Percentiles rank a stretch among this genome's conserved stretches.
These are phyloP conservation scores for Lordiphosa collinella DNA, from an alignment of 1,140 invertebrate species.

Conservation along the genomic window DNA sequence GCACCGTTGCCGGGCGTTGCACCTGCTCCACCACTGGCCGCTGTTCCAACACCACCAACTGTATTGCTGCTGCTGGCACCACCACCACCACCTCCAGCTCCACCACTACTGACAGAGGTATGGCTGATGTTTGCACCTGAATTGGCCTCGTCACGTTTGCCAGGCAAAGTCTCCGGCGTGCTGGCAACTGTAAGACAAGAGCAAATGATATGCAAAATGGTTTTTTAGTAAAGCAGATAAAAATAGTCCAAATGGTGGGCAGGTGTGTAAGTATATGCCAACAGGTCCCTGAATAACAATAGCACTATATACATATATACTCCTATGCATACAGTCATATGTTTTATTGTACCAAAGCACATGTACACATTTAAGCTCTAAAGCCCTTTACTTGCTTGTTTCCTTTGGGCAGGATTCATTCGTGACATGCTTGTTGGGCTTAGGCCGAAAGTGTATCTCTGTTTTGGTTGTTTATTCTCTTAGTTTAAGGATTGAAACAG, in stretches of 20 bases:
- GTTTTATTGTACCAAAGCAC: not conserved
- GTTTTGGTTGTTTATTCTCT: not conserved
- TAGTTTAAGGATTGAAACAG: not conserved
- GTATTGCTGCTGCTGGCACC: slow-evolving; percentile 7
- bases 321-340: slow-evolving; percentile 7
- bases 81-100: slow-evolving; percentile 13
- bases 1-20: slow-evolving; percentile 42
- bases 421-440: slow-evolving; percentile 19
- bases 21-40: slow-evolving; percentile 22
- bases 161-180: slow-evolving; percentile 82
- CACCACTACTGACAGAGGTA: slow-evolving; percentile 2
- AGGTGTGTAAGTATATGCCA: slow-evolving; percentile 21
- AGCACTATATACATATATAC: slow-evolving; percentile 17
- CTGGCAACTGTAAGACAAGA: slow-evolving; percentile 82
- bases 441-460: slow-evolving; percentile 19
- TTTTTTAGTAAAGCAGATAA: slow-evolving; percentile 10
- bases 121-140: slow-evolving; percentile 28
- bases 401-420: not conserved
- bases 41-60: slow-evolving; percentile 25
- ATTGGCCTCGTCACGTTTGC: slow-evolving; percentile 79
- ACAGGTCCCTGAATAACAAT: slow-evolving; percentile 41
- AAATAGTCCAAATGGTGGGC: not conserved
- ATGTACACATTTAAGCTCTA: slow-evolving; percentile 13
- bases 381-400: slow-evolving; percentile 35
- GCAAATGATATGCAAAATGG: slow-evolving; percentile 23